Evolutionary conservation across 2,888 invertebrate genomes (phyloP).

Genomic region (Prosopocoilus inquinatus): DNA sequence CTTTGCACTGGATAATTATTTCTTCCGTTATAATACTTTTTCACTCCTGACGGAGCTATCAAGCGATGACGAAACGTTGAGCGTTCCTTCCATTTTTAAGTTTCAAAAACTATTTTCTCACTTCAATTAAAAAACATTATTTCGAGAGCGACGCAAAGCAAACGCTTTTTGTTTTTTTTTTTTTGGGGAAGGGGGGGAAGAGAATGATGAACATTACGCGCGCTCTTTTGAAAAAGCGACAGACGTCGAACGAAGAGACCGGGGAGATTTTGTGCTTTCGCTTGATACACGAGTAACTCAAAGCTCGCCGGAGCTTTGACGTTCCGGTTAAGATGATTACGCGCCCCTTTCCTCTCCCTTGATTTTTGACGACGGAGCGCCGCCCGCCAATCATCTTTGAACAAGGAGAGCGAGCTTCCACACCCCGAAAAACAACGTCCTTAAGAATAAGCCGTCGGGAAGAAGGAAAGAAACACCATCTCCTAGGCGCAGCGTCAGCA

Average conservation of each 20-base stretch:
- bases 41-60: too few relatives aligned
- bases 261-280: conserved; percentile 10
- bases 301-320: conserved; percentile 2
- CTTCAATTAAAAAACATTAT: too few relatives aligned
- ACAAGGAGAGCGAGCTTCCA: not conserved
- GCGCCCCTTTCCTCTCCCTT: conserved; percentile 5
- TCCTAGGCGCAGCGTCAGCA: too few relatives aligned
- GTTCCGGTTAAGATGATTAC: conserved; percentile 11
- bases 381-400: not conserved
- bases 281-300: conserved; percentile 12
- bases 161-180: not conserved
- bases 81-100: too few relatives aligned
- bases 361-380: conserved; percentile 4
- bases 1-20: too few relatives aligned
- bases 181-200: too few relatives aligned
- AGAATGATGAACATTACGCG: conserved; percentile 3
- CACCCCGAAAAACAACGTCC: not conserved
- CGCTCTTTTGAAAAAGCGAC: conserved; percentile 8
- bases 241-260: conserved; percentile 5
- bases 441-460: too few relatives aligned
- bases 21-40: too few relatives aligned
- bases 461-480: too few relatives aligned
- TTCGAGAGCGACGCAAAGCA: too few relatives aligned
- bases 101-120: too few relatives aligned
- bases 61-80: too few relatives aligned